phyloP scores from a whole-genome alignment of 1,140 invertebrate genomes.

The Bombus impatiens region DNA sequence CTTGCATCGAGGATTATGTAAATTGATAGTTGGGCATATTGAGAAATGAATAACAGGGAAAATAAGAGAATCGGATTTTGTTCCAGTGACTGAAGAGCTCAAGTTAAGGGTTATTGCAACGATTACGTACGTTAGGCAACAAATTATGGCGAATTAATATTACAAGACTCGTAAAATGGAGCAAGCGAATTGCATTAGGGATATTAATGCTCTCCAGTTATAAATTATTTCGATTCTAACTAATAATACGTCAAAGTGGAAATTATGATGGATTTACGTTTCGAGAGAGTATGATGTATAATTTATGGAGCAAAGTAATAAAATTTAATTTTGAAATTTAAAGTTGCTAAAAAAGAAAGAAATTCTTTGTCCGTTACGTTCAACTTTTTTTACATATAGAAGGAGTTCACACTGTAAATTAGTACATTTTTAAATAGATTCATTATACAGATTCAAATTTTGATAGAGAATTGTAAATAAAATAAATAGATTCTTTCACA shows the following conservation, averaged over 20 bases:
- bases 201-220: not conserved
- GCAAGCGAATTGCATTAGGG: not conserved
- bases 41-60: not conserved
- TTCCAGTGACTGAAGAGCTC: not conserved
- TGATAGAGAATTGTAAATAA: too few species aligned
- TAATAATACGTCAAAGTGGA: not conserved
- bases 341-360: not conserved
- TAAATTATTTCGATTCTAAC: not conserved
- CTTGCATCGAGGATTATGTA: too few species aligned
- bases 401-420: too few species aligned
- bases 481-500: too few species aligned
- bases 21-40: not conserved
- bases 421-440: too few species aligned
- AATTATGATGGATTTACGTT: not conserved
- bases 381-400: too few species aligned
- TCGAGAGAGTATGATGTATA: not conserved
- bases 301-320: too few species aligned
- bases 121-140: too few species aligned
- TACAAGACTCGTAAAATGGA: too few species aligned
- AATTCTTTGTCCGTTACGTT: not conserved
- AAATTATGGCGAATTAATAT: too few species aligned
- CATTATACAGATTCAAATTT: too few species aligned
- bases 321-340: not conserved
- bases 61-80: not conserved
- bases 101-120: not conserved